phyloP scores from a whole-genome alignment of 2,888 invertebrate genomes.

The Phragmatobia fuliginosa region DNA sequence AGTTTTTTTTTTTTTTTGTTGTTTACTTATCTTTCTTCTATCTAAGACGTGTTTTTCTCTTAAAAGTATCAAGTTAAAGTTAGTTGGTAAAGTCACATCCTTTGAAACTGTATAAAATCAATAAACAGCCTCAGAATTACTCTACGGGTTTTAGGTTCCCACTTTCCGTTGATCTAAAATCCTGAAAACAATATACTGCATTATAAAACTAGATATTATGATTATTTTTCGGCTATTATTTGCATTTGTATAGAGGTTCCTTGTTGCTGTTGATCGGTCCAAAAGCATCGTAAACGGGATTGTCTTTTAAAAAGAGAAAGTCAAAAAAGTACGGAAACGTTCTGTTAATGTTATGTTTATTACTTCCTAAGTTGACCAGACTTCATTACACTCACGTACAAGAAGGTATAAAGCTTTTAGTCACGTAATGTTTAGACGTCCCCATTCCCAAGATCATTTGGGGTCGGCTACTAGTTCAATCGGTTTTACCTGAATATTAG shows the following conservation, averaged over 20 bases:
- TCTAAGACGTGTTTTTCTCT: too few species aligned
- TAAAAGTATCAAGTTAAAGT: too few species aligned
- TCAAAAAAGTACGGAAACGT: not conserved
- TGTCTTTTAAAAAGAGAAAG: not conserved
- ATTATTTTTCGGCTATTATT: not conserved
- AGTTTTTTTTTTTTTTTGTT: too few species aligned
- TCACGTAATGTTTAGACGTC: too few species aligned
- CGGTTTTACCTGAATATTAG: too few species aligned
- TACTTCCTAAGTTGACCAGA: slow-evolving; percentile 3
- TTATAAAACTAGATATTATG: not conserved
- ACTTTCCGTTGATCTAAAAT: not conserved
- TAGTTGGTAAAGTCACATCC: too few species aligned
- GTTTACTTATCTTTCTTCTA: too few species aligned
- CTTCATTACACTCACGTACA: not conserved
- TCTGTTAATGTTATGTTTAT: not conserved
- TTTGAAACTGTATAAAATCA: not conserved
- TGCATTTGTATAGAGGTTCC: not conserved
- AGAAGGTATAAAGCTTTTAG: not conserved
- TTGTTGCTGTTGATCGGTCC: not conserved
- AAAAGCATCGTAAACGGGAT: not conserved
- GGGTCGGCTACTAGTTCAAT: too few species aligned
- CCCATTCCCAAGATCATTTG: too few species aligned
- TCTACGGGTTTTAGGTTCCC: too few species aligned
- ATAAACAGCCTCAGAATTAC: too few species aligned
- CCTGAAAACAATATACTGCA: not conserved